phyloP scores from a whole-genome alignment of 2,888 invertebrate species.

The Empis livida region DNA sequence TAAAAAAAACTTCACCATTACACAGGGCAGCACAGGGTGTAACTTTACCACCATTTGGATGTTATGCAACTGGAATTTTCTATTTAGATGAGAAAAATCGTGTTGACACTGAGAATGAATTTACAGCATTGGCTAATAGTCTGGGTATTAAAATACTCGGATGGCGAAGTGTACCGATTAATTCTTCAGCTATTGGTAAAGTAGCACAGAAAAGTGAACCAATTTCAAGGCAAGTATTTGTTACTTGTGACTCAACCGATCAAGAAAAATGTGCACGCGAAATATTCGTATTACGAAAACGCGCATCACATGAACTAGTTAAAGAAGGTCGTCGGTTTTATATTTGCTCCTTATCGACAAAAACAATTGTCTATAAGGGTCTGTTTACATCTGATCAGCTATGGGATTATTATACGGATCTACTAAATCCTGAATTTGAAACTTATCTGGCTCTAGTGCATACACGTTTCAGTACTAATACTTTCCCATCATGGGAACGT shows the following conservation, averaged over 20 bases:
- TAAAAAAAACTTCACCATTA: too few species aligned
- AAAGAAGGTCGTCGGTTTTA: slow-evolving; percentile 84
- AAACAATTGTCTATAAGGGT: slow-evolving; percentile 93
- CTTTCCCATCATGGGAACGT: slow-evolving; percentile 98
- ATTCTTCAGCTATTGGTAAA: slow-evolving; percentile 72
- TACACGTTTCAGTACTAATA: slow-evolving; percentile 97
- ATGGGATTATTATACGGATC: slow-evolving; percentile 64
- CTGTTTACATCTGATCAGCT: slow-evolving; percentile 87
- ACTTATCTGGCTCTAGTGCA: slow-evolving; percentile 95
- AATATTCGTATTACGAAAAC: slow-evolving; percentile 88
- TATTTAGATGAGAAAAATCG: slow-evolving; percentile 80
- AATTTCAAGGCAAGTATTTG: slow-evolving; percentile 88
- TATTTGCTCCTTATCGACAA: slow-evolving; percentile 85
- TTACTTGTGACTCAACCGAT: slow-evolving; percentile 44
- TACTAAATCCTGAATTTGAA: slow-evolving; percentile 64
- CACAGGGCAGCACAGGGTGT: slow-evolving; percentile 73
- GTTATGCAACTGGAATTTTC: slow-evolving; percentile 93
- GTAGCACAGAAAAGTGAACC: slow-evolving; percentile 94
- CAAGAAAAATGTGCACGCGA: slow-evolving; percentile 39
- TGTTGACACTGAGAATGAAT: slow-evolving; percentile 65
- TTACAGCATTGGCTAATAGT: slow-evolving; percentile 66
- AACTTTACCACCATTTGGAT: slow-evolving; percentile 71
- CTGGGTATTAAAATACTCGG: slow-evolving; percentile 71
- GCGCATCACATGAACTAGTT: slow-evolving; percentile 78
- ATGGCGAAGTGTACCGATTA: slow-evolving; percentile 90